Percentiles rank a stretch among this genome's conserved stretches.
Evolutionary conservation across 2,888 invertebrate species (phyloP).

Genomic region (Mythimna loreyi): DNA sequence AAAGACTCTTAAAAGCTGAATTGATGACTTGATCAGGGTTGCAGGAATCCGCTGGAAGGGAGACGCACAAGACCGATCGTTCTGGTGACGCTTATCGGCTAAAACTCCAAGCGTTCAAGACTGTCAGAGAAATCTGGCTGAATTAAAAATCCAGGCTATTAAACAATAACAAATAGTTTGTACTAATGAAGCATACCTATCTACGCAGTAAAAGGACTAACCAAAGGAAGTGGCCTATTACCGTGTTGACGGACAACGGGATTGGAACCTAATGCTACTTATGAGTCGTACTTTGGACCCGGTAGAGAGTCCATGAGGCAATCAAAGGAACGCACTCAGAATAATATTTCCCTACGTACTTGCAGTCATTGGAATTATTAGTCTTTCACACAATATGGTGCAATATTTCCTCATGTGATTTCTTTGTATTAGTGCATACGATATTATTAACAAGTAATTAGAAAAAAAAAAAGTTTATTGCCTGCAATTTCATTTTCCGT

Average conservation of each 20-base stretch:
- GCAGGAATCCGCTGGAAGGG: too few species aligned
- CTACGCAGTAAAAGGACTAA: constrained; percentile 9
- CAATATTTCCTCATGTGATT: constrained; percentile 22
- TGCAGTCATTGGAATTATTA: neutral
- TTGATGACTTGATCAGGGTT: too few species aligned
- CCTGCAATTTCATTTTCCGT: too few species aligned
- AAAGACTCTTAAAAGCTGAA: too few species aligned
- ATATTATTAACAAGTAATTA: too few species aligned
- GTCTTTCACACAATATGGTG: neutral
- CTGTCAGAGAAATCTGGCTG: neutral
- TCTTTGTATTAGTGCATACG: neutral
- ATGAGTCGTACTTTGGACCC: constrained; percentile 42
- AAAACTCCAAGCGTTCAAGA: neutral
- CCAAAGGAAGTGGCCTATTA: constrained; percentile 45
- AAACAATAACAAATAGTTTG: neutral
- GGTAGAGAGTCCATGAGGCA: constrained; percentile 11
- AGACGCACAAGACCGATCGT: too few species aligned
- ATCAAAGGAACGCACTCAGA: neutral
- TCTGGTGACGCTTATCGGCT: too few species aligned
- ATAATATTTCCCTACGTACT: constrained; percentile 1
- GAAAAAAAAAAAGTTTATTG: too few species aligned
- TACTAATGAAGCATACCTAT: constrained; percentile 19
- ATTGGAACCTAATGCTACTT: constrained; percentile 14
- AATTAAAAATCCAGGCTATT: neutral
- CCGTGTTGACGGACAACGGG: constrained; percentile 32